Percentiles rank a stretch among this genome's conserved stretches.
phyloP scores from a whole-genome alignment of 1,140 invertebrate genomes.

The Proctacanthus coquilletti region DNA sequence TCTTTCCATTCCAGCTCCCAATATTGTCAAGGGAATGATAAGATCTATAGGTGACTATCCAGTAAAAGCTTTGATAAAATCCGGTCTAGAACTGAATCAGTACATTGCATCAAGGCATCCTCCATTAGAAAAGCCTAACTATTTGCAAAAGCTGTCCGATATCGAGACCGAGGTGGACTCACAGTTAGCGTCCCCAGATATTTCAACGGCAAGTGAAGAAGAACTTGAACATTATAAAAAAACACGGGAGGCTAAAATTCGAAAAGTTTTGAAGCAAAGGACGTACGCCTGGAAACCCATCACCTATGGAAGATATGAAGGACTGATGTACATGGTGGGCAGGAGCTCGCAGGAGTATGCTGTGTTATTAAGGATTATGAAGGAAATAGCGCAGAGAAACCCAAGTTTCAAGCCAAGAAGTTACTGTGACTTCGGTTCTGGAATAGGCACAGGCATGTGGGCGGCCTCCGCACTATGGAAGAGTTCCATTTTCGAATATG shows the following conservation, averaged over 20 bases:
- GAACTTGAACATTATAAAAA: conserved; percentile 21
- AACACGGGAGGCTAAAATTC: conserved; percentile 21
- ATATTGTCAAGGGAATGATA: conserved; percentile 37
- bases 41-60: conserved; percentile 37
- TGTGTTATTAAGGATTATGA: conserved; percentile 49
- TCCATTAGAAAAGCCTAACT: conserved; percentile 41
- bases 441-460: conserved; percentile 71
- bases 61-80: conserved; percentile 33
- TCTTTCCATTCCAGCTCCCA: conserved; percentile 36
- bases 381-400: conserved; percentile 50
- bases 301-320: conserved; percentile 44
- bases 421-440: conserved; percentile 83
- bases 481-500: conserved; percentile 57
- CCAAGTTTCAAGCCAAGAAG: conserved; percentile 54
- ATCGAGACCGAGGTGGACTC: conserved; percentile 17
- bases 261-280: conserved; percentile 32
- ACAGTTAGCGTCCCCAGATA: conserved; percentile 19
- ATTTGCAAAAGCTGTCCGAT: conserved; percentile 29
- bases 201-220: conserved; percentile 12
- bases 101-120: conserved; percentile 42
- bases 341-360: conserved; percentile 61
- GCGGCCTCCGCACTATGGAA: conserved; percentile 56
- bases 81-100: conserved; percentile 36
- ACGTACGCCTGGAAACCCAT: conserved; percentile 58
- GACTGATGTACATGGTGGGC: conserved; percentile 49